phyloP scores from a whole-genome alignment of 2,113 vertebrate genomes.

The Burhinus oedicnemus region DNA sequence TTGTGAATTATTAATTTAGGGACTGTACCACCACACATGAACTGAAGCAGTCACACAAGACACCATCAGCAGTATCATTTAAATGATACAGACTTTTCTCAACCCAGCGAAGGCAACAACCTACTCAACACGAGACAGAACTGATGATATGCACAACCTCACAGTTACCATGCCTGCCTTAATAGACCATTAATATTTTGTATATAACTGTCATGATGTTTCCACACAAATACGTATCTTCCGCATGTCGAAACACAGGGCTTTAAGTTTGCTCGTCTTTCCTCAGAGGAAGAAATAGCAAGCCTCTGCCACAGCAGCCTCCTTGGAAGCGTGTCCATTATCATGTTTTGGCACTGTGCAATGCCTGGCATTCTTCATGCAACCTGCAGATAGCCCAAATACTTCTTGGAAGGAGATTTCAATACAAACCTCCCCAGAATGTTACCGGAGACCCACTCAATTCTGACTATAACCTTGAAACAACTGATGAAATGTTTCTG shows the following conservation, averaged over 20 bases:
- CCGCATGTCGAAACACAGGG: not conserved
- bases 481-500: not conserved
- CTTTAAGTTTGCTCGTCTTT: not conserved
- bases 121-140: not conserved
- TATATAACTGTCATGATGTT: not conserved
- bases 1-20: not conserved
- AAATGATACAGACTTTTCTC: not conserved
- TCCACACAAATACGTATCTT: not conserved
- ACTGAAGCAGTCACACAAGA: not conserved
- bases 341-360: not conserved
- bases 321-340: not conserved
- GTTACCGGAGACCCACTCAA: not conserved
- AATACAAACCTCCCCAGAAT: not conserved
- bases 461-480: not conserved
- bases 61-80: not conserved
- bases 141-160: not conserved
- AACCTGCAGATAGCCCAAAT: not conserved
- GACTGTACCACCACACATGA: not conserved
- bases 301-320: not conserved
- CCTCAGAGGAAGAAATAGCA: not conserved
- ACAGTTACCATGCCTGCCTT: not conserved
- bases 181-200: not conserved
- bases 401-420: slow-evolving; percentile 3
- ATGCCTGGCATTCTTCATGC: not conserved
- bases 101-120: not conserved